Conservation (phyloP, 92 coral and sea anemone genomes). For the Porites evermanni region DNA sequence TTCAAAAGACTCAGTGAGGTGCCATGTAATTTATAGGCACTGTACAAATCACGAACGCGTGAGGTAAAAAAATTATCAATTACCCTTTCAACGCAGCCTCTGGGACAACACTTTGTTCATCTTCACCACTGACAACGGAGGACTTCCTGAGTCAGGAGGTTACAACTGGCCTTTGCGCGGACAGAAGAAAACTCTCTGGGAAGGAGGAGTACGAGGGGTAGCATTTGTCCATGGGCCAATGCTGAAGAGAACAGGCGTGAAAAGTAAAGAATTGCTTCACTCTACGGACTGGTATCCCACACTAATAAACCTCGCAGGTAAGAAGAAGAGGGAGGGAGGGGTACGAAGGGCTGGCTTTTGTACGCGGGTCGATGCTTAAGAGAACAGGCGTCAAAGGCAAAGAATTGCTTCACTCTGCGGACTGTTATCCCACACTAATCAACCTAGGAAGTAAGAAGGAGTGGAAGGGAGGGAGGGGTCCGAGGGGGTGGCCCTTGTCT, state of each 20-base stretch:
- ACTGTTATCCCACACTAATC: conserved; percentile 10
- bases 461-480: no score
- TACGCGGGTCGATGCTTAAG: no score
- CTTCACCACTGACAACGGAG: conserved; percentile 87
- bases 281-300: conserved; percentile 91
- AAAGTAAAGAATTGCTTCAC: conserved; percentile 70
- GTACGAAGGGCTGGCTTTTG: no score
- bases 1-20: no score
- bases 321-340: not conserved
- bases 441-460: conserved; percentile 53
- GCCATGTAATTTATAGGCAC: no score
- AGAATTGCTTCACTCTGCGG: no score
- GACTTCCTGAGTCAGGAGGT: conserved; percentile 73
- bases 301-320: conserved; percentile 67
- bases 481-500: no score
- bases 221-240: conserved; percentile 77
- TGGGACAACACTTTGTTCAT: conserved; percentile 79
- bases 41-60: no score
- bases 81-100: conserved; percentile 39
- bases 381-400: no score
- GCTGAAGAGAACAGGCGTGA: conserved; percentile 57
- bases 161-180: conserved; percentile 86
- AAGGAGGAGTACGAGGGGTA: conserved; percentile 85
- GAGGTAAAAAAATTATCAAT: no score
- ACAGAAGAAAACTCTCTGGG: conserved; percentile 82